These are phyloP conservation scores for Sepiola atlantica DNA, from an alignment of 2,888 invertebrate species.

Conservation along the genomic window DNA sequence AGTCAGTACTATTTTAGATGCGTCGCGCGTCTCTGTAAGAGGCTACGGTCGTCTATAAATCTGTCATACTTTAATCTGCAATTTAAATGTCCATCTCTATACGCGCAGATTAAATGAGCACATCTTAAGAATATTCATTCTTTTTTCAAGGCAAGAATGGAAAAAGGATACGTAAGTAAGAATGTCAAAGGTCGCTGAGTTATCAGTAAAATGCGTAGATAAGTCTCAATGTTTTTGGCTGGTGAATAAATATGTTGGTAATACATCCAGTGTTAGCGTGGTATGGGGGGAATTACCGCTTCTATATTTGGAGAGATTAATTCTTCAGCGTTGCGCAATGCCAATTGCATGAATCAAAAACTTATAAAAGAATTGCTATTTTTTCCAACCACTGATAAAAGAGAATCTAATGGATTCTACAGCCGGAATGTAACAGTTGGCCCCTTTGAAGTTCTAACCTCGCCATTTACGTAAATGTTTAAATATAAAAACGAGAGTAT, in stretches of 20 bases:
- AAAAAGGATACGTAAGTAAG: not conserved
- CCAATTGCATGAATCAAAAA: not conserved
- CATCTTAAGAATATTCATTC: no score
- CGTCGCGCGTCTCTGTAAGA: no score
- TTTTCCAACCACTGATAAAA: not conserved
- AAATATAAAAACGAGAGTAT: not conserved
- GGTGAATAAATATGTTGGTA: not conserved
- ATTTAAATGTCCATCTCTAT: no score
- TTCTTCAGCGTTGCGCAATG: not conserved
- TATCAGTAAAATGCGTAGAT: not conserved
- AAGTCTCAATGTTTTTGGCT: not conserved
- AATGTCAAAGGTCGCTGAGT: conserved; percentile 7
- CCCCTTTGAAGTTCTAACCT: not conserved
- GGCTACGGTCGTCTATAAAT: no score
- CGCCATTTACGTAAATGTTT: not conserved
- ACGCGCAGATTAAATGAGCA: no score
- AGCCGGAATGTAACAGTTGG: conserved; percentile 32
- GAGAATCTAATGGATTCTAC: not conserved
- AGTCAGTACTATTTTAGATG: no score
- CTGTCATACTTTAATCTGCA: no score
- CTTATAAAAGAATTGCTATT: not conserved
- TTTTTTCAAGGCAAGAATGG: no score
- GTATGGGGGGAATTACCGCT: not conserved
- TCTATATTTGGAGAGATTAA: not conserved
- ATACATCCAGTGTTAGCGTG: not conserved